phyloP scores from a whole-genome alignment of 2,113 vertebrate species.

The Leuciscus idus region DNA sequence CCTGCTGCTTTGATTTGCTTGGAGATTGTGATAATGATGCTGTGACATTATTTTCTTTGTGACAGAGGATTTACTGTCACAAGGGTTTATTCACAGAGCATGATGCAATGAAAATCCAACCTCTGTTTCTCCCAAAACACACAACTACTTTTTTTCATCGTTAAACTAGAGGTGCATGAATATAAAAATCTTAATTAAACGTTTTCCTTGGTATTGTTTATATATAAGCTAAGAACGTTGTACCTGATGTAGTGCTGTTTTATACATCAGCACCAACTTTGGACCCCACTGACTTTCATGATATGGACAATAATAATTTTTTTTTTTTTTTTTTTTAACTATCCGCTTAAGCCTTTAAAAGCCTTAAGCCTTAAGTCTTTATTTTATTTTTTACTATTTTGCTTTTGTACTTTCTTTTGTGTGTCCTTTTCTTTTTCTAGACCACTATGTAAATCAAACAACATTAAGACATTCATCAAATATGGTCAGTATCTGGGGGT shows the following conservation, averaged over 20 bases:
- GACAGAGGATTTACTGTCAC: conserved; percentile 26
- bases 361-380: too few relatives aligned
- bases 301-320: not conserved
- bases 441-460: not conserved
- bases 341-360: not conserved
- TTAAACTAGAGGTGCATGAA: not conserved
- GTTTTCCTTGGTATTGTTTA: too few relatives aligned
- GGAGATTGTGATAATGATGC: conserved; percentile 35
- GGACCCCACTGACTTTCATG: not conserved
- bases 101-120: conserved; percentile 3
- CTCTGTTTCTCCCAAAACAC: not conserved
- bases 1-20: conserved; percentile 48
- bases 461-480: not conserved
- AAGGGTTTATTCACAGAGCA: not conserved
- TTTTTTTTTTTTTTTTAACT: not conserved
- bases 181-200: not conserved
- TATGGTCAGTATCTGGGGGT: not conserved
- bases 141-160: not conserved
- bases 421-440: not conserved
- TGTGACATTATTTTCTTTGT: conserved; percentile 56
- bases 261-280: too few relatives aligned
- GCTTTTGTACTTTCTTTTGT: not conserved
- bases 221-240: too few relatives aligned
- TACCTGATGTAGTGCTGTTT: too few relatives aligned
- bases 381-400: not conserved